Percentiles rank a stretch among this genome's conserved stretches.
Evolutionary conservation across 2,113 vertebrate genomes (phyloP).

Genomic region (Thinocorus orbignyianus): DNA sequence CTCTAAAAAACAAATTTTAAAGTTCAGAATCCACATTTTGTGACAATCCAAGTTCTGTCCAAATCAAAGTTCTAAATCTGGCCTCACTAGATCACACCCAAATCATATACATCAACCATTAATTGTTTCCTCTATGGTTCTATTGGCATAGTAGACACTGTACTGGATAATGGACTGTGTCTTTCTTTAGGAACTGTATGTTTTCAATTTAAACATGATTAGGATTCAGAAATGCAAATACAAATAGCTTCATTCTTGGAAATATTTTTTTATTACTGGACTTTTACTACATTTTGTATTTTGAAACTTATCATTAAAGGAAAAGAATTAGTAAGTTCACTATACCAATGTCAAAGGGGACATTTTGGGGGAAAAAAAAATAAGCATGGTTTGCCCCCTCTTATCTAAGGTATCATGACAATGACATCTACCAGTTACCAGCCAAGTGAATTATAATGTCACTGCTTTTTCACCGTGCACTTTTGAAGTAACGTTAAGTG

Average conservation of each 20-base stretch:
- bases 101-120: not conserved
- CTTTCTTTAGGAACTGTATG: not conserved
- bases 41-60: not conserved
- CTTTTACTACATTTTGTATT: conserved; percentile 31
- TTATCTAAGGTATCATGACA: conserved; percentile 67
- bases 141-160: not conserved
- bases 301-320: conserved; percentile 71
- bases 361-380: conserved; percentile 68
- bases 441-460: not conserved
- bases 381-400: conserved; percentile 75
- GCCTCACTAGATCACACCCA: not conserved
- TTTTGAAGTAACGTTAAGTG: not conserved
- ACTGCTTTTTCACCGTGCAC: not conserved
- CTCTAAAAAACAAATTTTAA: not conserved
- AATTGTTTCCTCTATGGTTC: not conserved
- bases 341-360: conserved; percentile 80
- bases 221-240: not conserved
- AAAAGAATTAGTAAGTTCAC: conserved; percentile 78
- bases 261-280: not conserved
- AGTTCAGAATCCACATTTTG: not conserved
- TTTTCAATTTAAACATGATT: not conserved
- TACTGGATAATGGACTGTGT: not conserved
- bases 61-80: not conserved
- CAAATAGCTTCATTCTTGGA: not conserved
- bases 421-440: not conserved